phyloP scores from a whole-genome alignment of 2,888 invertebrate genomes.

The Aproaerema taeniolella region DNA sequence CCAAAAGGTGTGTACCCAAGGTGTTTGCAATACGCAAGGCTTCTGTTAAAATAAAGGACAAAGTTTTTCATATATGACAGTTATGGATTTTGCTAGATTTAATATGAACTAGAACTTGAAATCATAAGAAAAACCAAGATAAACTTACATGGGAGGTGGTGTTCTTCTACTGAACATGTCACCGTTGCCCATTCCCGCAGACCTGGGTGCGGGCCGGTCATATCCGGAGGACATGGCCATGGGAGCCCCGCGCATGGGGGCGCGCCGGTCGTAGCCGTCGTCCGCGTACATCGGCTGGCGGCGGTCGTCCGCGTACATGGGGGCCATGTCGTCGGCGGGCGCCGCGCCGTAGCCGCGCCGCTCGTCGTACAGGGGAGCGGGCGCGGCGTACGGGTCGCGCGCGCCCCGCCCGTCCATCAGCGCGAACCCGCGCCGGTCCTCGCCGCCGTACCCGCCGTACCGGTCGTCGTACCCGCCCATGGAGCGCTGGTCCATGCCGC shows the following conservation, averaged over 20 bases:
- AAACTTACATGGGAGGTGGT: conserved; percentile 54
- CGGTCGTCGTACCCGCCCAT: conserved; percentile 55
- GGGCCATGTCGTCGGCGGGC: conserved; percentile 20
- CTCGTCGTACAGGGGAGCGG: conserved; percentile 46
- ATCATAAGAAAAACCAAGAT: too few species aligned
- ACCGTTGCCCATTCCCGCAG: conserved; percentile 55
- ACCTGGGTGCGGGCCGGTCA: conserved; percentile 49
- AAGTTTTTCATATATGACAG: too few species aligned
- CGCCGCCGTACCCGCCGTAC: conserved; percentile 62
- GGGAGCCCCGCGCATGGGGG: conserved; percentile 43
- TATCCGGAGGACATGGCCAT: conserved; percentile 44
- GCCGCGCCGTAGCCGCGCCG: conserved; percentile 36
- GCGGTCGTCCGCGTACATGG: conserved; percentile 38
- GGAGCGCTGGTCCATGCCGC: conserved; percentile 44
- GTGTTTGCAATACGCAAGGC: too few species aligned
- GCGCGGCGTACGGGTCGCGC: conserved; percentile 55
- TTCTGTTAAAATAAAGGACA: too few species aligned
- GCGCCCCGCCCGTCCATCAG: conserved; percentile 53
- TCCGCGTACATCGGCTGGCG: conserved; percentile 32
- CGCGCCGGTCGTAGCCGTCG: conserved; percentile 38
- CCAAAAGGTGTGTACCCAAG: too few species aligned
- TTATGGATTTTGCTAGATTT: too few species aligned
- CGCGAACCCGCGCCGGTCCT: conserved; percentile 64
- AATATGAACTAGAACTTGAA: too few species aligned
- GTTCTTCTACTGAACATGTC: conserved; percentile 72